Conservation (phyloP, 2,113 vertebrate species). For the Misgurnus mizolepis region DNA sequence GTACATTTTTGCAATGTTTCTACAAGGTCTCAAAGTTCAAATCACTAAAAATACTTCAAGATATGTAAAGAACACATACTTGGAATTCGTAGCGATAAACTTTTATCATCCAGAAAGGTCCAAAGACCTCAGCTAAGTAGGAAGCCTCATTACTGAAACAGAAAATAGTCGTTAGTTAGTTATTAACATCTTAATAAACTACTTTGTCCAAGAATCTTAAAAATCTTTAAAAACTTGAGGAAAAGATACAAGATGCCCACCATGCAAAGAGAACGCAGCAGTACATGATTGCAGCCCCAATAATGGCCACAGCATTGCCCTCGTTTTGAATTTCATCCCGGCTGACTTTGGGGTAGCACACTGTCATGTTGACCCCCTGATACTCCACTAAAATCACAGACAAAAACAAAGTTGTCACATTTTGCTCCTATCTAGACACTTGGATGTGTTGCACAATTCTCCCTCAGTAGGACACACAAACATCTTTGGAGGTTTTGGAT, state of each 20-base stretch:
- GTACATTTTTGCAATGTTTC: background rate
- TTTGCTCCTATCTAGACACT: background rate
- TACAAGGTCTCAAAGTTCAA: background rate
- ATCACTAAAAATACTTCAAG: background rate
- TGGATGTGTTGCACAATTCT: no score
- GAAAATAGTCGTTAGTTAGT: background rate
- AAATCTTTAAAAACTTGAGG: no score
- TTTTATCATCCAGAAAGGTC: constrained; percentile 93
- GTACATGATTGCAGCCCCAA: constrained; percentile 90
- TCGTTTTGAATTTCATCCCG: constrained; percentile 78
- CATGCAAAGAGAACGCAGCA: constrained; percentile 92
- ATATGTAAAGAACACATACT: constrained; percentile 55
- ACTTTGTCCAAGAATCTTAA: background rate
- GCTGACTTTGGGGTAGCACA: constrained; percentile 81
- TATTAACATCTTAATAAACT: background rate
- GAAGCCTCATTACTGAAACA: constrained; percentile 88
- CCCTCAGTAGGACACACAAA: constrained; percentile 17
- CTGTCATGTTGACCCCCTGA: constrained; percentile 85
- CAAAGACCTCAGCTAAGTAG: constrained; percentile 88
- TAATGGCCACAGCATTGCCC: constrained; percentile 81
- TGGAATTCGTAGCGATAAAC: constrained; percentile 93
- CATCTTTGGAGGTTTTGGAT: background rate
- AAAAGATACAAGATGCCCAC: constrained; percentile 64
- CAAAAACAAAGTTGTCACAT: background rate
- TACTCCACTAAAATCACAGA: constrained; percentile 76